A percentile compares a stretch with the other conserved stretches of the same genome.
Conservation (phyloP, 2,888 invertebrate genomes). For the Lamellibrachia columna region DNA sequence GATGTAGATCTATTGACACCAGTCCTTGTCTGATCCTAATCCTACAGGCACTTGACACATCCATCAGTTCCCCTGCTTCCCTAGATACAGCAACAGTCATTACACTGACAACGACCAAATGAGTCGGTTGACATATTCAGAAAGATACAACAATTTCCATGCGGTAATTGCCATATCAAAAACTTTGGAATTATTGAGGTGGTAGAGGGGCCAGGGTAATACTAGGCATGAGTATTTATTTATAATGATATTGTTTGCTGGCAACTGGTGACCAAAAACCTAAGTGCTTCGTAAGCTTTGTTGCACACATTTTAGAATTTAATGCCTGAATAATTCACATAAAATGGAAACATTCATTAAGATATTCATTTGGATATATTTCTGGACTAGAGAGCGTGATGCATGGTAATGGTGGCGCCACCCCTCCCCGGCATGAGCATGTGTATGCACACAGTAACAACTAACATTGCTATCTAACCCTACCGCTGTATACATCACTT, state of each 20-base stretch:
- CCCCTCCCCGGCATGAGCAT: not conserved
- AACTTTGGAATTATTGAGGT: no score
- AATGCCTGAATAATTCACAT: not conserved
- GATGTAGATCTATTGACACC: no score
- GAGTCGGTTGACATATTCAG: no score
- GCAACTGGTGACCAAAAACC: not conserved
- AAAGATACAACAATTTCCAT: no score
- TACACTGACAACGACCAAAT: no score
- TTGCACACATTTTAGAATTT: not conserved
- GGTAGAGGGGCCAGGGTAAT: no score
- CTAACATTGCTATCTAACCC: constrained; percentile 8
- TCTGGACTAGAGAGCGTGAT: not conserved
- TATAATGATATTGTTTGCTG: not conserved
- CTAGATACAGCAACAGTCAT: no score
- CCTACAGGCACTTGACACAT: no score
- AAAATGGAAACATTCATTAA: not conserved
- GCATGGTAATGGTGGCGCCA: not conserved
- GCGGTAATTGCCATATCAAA: no score
- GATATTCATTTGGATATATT: not conserved
- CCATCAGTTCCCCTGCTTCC: no score
- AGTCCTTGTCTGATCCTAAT: no score
- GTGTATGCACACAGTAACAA: not conserved
- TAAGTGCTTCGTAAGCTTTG: not conserved
- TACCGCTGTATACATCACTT: constrained; percentile 13
- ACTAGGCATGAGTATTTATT: no score